Percentiles rank a stretch among this genome's conserved stretches.
Conservation (phyloP, 2,797 vertebrate species). For the Sebastes diaconus region DNA sequence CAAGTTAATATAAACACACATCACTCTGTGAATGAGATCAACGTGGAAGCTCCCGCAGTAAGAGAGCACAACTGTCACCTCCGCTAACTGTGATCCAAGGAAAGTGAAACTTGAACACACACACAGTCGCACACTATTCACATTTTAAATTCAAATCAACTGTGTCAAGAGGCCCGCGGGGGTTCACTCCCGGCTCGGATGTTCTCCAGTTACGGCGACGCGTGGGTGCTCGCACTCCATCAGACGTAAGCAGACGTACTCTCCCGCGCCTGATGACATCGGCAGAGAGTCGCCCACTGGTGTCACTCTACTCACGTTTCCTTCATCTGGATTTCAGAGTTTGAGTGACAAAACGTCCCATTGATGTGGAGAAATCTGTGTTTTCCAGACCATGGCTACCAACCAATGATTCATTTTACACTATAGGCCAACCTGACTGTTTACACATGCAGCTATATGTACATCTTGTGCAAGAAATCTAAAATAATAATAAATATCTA, state of each 20-base stretch:
- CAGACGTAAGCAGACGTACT: neutral
- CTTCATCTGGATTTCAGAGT: slow-evolving; percentile 17
- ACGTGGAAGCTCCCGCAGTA: neutral
- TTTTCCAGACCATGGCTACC: neutral
- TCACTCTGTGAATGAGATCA: slow-evolving; percentile 21
- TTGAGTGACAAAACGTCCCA: neutral
- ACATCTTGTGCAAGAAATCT: neutral
- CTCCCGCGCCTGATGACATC: slow-evolving; percentile 7
- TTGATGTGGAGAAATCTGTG: neutral
- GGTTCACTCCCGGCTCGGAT: neutral
- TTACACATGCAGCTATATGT: neutral
- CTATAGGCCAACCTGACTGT: neutral
- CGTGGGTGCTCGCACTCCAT: slow-evolving; percentile 24
- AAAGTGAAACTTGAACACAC: neutral
- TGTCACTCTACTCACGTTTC: slow-evolving; percentile 16
- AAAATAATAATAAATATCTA: neutral
- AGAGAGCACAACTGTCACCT: slow-evolving; percentile 1
- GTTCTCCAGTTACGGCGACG: slow-evolving; percentile 24
- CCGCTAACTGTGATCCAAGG: slow-evolving; percentile 3
- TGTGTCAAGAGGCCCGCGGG: slow-evolving; percentile 3
- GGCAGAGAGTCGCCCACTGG: slow-evolving; percentile 28
- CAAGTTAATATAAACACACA: neutral
- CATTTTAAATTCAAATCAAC: slow-evolving; percentile 9
- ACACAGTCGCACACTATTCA: neutral
- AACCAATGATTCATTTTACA: neutral